Conservation (phyloP, 2,113 vertebrate genomes). For the Corynorhinus townsendii region DNA sequence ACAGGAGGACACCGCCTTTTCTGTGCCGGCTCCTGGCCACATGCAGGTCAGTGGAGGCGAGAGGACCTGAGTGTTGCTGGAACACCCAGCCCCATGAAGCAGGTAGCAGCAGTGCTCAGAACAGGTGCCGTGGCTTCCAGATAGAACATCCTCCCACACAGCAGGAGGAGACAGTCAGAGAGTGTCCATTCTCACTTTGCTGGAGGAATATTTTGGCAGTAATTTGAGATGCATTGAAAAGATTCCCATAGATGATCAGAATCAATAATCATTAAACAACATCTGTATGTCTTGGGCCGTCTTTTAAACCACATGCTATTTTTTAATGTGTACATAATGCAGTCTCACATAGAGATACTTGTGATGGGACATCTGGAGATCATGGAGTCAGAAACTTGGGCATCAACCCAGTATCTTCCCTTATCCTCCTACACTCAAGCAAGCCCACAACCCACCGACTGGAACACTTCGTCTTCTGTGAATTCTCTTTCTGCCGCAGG, state of each 20-base stretch:
- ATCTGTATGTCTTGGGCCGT: not conserved
- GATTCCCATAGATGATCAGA: not conserved
- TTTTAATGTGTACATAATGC: not conserved
- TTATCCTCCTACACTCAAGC: not conserved
- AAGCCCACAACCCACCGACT: not conserved
- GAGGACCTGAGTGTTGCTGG: not conserved
- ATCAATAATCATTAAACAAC: not conserved
- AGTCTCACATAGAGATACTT: not conserved
- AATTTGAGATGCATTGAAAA: not conserved
- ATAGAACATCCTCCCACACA: not conserved
- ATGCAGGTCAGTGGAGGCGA: not conserved
- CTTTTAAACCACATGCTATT: not conserved
- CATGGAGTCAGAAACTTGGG: too few species aligned
- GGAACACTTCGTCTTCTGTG: not conserved
- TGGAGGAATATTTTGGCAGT: not conserved
- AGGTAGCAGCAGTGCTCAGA: not conserved
- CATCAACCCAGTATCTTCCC: not conserved
- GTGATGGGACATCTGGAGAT: not conserved
- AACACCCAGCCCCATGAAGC: not conserved
- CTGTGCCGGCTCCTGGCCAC: not conserved
- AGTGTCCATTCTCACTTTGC: not conserved
- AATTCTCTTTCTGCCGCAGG: accelerated
- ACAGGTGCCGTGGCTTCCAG: not conserved
- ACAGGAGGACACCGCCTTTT: not conserved
- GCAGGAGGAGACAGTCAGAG: not conserved